Evolutionary conservation across 2,113 vertebrate species (phyloP), one percentile per base, ranked within the genome.

Genomic region (Varanus komodoensis): DNA sequence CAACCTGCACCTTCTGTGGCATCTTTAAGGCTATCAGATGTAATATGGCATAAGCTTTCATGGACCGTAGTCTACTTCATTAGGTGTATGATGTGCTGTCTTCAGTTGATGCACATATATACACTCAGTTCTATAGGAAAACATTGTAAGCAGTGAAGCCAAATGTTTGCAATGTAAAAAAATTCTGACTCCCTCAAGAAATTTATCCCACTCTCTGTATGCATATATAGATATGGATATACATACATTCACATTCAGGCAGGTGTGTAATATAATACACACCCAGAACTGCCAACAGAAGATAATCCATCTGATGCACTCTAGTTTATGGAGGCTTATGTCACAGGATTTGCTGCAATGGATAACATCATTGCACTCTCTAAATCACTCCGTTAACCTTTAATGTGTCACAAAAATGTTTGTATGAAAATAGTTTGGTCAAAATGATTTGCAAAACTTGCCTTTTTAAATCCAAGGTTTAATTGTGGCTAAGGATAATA

Each of bases 401-500:
- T 81, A 14, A 80, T 17, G n/a, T 69, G 29, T 29, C 5, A 44
- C 38, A 78, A 78, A 48, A 68, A 6, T n/a, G 48, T 19, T 38
- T 79, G n/a, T 52, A n/a, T 25, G 32, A 3, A 80, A 2, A 64
- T 21, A 5, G 12, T 67, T 54, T 80, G 8, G 19, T 80, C 27
- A 80, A 86, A 89, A 80, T 75, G 23, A 32, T 85, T 34, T 52
- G 21, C 68, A 23, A 78, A 71, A 57, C 17, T 14, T 73, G 29
- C 61, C 52, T 57, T 44, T 84, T 89, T 92, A 52, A 85, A 48
- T 27, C 32, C 8, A 90, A 95, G 94, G 74, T 61, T 73, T 90
- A 5, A 78, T 92, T 68, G 86, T 94, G 84, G 64, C 48, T 0
- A 90, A 89, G 81, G 96, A 96, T 86, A 91, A 95, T 73, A 86